Evolutionary conservation across 2,888 invertebrate genomes (phyloP).

Genomic region (Proisotoma minuta): DNA sequence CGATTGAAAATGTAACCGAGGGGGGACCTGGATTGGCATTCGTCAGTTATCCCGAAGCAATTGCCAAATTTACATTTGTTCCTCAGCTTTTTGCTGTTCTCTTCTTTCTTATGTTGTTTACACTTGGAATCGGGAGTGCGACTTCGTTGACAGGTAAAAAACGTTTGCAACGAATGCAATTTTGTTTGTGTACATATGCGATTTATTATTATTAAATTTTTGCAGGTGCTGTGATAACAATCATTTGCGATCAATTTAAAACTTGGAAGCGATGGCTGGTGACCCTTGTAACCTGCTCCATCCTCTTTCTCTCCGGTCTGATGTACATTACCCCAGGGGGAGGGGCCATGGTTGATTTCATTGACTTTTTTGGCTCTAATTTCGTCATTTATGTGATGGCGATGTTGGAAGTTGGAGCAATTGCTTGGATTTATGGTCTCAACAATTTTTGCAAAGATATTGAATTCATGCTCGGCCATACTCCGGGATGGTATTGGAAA

Average conservation of each 20-base stretch:
- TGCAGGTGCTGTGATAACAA: constrained; percentile 63
- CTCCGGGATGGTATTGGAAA: constrained; percentile 66
- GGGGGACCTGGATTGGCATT: constrained; percentile 2
- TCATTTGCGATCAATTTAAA: constrained; percentile 65
- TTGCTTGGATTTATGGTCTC: constrained; percentile 53
- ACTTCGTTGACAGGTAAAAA: constrained; percentile 68
- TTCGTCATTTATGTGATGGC: constrained; percentile 56
- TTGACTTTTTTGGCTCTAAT: constrained; percentile 61
- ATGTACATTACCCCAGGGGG: constrained; percentile 69
- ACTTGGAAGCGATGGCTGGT: constrained; percentile 59
- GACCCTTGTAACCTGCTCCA: constrained; percentile 56
- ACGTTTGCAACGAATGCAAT: no score
- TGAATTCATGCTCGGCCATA: constrained; percentile 63
- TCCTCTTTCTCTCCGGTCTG: constrained; percentile 62
- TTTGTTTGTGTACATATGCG: no score
- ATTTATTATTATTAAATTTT: no score
- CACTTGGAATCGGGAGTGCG: constrained; percentile 70
- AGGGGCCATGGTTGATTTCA: constrained; percentile 58
- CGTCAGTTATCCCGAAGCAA: constrained; percentile 47
- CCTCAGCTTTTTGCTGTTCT: constrained; percentile 67
- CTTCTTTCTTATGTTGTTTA: constrained; percentile 78
- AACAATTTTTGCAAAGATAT: constrained; percentile 65
- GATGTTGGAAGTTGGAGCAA: constrained; percentile 22
- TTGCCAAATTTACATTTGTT: constrained; percentile 67
- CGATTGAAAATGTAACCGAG: not conserved